Conservation (phyloP, 2,797 vertebrate genomes). For the Smutsia gigantea region DNA sequence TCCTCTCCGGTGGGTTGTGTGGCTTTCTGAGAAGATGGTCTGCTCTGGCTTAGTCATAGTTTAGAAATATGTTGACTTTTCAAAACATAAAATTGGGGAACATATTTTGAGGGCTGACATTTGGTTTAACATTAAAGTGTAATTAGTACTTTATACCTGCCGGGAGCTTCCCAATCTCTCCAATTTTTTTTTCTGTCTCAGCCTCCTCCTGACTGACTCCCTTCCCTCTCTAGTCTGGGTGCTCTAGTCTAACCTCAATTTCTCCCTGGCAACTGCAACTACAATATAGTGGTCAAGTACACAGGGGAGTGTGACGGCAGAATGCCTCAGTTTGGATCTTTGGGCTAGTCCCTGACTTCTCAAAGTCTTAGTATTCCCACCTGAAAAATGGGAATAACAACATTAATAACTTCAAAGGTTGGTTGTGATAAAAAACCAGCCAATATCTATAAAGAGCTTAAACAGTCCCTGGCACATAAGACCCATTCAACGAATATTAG, state of each 20-base stretch:
- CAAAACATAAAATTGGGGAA: conserved; percentile 32
- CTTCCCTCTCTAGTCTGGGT: neutral
- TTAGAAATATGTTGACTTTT: conserved; percentile 37
- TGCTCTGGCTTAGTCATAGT: conserved; percentile 20
- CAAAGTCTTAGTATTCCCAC: conserved; percentile 34
- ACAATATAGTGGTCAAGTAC: neutral
- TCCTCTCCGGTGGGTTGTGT: neutral
- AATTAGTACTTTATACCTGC: neutral
- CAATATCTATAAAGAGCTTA: conserved; percentile 49
- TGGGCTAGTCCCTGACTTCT: conserved; percentile 22
- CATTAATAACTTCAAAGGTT: conserved; percentile 19
- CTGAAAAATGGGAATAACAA: conserved; percentile 20
- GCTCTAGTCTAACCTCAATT: neutral
- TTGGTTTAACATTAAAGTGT: conserved; percentile 42
- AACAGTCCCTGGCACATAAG: neutral
- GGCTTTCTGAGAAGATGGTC: conserved; percentile 46
- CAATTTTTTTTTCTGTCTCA: neutral
- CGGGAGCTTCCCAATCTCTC: neutral
- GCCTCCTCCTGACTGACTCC: neutral
- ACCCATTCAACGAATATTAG: conserved; percentile 29
- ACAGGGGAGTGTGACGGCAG: neutral
- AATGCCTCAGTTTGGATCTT: neutral
- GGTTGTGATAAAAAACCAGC: conserved; percentile 37
- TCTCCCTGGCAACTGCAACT: neutral
- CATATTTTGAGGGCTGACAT: neutral